Evolutionary conservation across 1,140 invertebrate species (phyloP).

Genomic region (Capitella teleta): DNA sequence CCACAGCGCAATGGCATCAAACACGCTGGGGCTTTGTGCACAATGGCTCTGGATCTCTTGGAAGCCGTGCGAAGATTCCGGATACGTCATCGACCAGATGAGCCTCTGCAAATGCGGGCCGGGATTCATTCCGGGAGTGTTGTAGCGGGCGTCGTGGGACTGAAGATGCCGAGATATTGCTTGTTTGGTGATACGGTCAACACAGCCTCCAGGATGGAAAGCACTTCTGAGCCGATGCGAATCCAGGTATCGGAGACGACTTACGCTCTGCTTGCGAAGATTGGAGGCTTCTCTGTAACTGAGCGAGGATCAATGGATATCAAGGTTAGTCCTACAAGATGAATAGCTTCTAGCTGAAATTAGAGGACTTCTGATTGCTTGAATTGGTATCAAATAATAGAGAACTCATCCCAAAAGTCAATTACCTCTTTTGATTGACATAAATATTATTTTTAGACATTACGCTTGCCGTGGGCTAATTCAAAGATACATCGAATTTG

Average conservation of each 20-base stretch:
- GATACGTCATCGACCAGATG: slow-evolving; percentile 1
- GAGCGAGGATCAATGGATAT: not conserved
- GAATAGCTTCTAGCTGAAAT: too few species aligned
- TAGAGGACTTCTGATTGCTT: too few species aligned
- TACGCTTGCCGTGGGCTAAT: too few species aligned
- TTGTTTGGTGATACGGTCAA: slow-evolving; percentile 53
- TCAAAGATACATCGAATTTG: too few species aligned
- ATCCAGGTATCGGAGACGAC: slow-evolving; percentile 4
- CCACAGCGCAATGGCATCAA: slow-evolving; percentile 52
- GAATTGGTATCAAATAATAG: too few species aligned
- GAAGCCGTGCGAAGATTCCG: not conserved
- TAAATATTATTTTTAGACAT: too few species aligned
- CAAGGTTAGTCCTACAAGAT: too few species aligned
- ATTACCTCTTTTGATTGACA: too few species aligned
- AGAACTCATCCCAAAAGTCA: too few species aligned
- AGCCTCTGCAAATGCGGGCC: not conserved
- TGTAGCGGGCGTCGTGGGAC: slow-evolving; percentile 1
- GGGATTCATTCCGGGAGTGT: slow-evolving; percentile 3
- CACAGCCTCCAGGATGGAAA: slow-evolving; percentile 80
- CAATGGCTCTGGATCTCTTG: slow-evolving; percentile 73
- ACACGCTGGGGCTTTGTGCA: slow-evolving; percentile 70
- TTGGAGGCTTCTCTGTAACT: slow-evolving; percentile 1
- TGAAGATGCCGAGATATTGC: slow-evolving; percentile 51
- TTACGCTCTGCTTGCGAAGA: not conserved
- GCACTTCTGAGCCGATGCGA: slow-evolving; percentile 9